Evolutionary conservation across 1,140 invertebrate genomes (phyloP).

Genomic region (Himalopsyche phryganea): DNA sequence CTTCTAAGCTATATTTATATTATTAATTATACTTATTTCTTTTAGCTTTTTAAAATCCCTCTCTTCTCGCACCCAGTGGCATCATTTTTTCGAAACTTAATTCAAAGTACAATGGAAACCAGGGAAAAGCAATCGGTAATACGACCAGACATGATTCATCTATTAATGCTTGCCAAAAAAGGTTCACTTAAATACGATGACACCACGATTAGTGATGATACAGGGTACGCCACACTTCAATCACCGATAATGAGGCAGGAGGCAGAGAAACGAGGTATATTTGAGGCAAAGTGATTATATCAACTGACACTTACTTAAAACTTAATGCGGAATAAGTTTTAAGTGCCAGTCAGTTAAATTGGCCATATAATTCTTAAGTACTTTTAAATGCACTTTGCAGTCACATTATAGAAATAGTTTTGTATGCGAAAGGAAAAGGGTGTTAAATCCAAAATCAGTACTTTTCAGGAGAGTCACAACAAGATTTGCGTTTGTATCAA

Average conservation of each 20-base stretch:
- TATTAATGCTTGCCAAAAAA: constrained; percentile 46
- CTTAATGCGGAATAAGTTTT: too few relatives aligned
- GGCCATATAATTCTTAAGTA: too few relatives aligned
- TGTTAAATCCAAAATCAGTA: too few relatives aligned
- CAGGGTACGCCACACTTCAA: constrained; percentile 31
- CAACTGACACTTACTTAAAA: too few relatives aligned
- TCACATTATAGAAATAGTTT: too few relatives aligned
- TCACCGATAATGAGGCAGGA: constrained; percentile 15
- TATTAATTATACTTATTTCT: constrained; percentile 1
- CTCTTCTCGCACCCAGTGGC: constrained; percentile 25
- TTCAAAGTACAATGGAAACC: constrained; percentile 49
- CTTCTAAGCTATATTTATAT: not conserved
- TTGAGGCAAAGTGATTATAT: too few relatives aligned
- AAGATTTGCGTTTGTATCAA: too few relatives aligned
- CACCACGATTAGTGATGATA: constrained; percentile 11
- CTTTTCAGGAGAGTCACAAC: too few relatives aligned
- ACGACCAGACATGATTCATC: constrained; percentile 53
- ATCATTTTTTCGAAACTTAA: constrained; percentile 40
- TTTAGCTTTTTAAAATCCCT: constrained; percentile 31
- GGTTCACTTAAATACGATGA: constrained; percentile 34
- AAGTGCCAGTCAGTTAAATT: too few relatives aligned
- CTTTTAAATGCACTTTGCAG: too few relatives aligned
- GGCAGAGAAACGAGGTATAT: constrained; percentile 17
- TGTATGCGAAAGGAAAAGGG: too few relatives aligned
- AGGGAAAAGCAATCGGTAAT: constrained; percentile 45